phyloP scores from a whole-genome alignment of 2,888 invertebrate genomes.

The Zygogramma bicolorata region DNA sequence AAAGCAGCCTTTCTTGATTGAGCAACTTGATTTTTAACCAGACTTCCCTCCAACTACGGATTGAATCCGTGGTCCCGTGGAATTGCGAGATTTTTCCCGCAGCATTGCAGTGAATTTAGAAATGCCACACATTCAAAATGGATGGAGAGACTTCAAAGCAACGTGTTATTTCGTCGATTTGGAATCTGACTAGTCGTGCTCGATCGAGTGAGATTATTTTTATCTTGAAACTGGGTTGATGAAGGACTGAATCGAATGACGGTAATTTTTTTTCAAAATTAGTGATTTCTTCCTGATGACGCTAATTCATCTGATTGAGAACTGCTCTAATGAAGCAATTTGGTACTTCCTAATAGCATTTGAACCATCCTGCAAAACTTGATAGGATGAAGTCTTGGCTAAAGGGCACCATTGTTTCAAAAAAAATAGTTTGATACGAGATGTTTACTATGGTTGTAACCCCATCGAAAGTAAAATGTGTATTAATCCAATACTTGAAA shows the following conservation, averaged over 20 bases:
- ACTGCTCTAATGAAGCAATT: too few species aligned
- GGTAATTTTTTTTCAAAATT: too few species aligned
- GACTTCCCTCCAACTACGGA: constrained; percentile 61
- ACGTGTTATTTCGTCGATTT: constrained; percentile 4
- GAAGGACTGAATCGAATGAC: background rate
- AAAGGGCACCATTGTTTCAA: too few species aligned
- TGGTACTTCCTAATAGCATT: too few species aligned
- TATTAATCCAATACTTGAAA: too few species aligned
- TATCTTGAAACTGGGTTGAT: background rate
- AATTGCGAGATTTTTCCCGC: constrained; percentile 51
- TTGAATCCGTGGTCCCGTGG: constrained; percentile 61
- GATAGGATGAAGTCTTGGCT: too few species aligned
- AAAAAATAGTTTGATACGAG: too few species aligned
- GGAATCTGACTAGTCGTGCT: background rate
- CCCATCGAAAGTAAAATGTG: too few species aligned
- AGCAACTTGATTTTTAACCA: constrained; percentile 68
- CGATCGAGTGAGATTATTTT: background rate
- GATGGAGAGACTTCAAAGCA: constrained; percentile 27
- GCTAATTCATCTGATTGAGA: too few species aligned
- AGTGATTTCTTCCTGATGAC: too few species aligned
- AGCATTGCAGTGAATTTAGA: constrained; percentile 52
- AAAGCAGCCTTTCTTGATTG: constrained; percentile 66
- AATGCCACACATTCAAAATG: constrained; percentile 44
- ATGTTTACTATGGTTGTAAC: too few species aligned
- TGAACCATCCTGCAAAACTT: too few species aligned